Evolutionary conservation across 2,888 invertebrate genomes (phyloP).

Genomic region (Mimachlamys varia): DNA sequence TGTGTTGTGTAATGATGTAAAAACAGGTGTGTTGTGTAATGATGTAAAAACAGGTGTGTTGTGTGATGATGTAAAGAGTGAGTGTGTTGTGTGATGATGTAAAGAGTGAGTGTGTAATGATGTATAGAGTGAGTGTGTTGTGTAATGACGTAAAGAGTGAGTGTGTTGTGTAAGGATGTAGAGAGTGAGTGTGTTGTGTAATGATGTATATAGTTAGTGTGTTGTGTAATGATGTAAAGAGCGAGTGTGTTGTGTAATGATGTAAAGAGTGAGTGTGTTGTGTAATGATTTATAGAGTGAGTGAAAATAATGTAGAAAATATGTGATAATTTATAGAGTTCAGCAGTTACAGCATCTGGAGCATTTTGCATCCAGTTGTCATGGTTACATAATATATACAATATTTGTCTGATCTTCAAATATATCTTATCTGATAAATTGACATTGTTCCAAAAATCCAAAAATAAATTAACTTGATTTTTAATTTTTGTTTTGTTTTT

Average conservation of each 20-base stretch:
- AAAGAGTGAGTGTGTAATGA: not conserved
- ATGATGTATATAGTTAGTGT: not conserved
- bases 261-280: too few relatives aligned
- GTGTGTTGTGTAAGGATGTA: too few relatives aligned
- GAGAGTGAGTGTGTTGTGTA: not conserved
- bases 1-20: too few relatives aligned
- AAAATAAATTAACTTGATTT: not conserved
- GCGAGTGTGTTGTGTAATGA: too few relatives aligned
- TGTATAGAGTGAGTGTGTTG: not conserved
- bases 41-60: too few relatives aligned
- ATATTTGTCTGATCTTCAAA: not conserved
- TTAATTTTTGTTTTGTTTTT: not conserved
- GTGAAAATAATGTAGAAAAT: not conserved
- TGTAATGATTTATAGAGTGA: too few relatives aligned
- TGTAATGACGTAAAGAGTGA: too few relatives aligned
- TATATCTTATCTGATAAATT: too few relatives aligned
- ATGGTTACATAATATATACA: constrained; percentile 7
- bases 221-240: too few relatives aligned
- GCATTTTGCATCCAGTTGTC: constrained; percentile 1
- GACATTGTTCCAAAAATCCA: not conserved
- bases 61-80: too few relatives aligned
- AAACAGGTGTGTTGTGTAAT: too few relatives aligned
- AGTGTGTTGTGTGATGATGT: too few relatives aligned
- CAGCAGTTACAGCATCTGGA: constrained; percentile 33
- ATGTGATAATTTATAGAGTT: not conserved